Percentiles rank a stretch among this genome's conserved stretches.
phyloP scores from a whole-genome alignment of 2,113 vertebrate species.

The Sander lucioperca region DNA sequence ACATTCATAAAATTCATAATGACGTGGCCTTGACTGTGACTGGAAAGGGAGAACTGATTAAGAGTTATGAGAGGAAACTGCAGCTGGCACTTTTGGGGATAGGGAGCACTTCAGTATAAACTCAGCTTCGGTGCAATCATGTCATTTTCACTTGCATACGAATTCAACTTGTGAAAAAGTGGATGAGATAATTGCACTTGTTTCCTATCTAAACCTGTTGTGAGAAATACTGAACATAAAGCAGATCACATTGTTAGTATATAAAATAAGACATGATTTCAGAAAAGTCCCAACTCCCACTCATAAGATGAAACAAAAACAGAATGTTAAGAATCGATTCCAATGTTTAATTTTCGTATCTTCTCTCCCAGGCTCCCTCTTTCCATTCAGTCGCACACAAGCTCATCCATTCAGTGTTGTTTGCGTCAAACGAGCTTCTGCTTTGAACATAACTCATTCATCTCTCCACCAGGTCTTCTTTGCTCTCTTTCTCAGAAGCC shows the following conservation, averaged over 20 bases:
- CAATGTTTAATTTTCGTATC: background rate
- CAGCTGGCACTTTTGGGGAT: background rate
- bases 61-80: background rate
- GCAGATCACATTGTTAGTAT: background rate
- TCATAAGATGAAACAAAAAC: background rate
- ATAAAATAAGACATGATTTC: background rate
- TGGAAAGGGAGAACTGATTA: background rate
- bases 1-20: conserved; percentile 11
- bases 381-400: background rate
- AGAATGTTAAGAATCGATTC: background rate
- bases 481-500: background rate
- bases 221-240: background rate
- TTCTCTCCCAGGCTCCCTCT: background rate
- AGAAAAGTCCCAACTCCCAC: background rate
- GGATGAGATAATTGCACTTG: background rate
- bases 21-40: conserved; percentile 19
- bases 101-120: background rate
- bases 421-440: background rate
- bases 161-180: background rate
- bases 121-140: background rate
- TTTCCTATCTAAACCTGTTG: background rate
- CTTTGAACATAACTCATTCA: background rate
- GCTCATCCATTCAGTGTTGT: background rate
- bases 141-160: background rate
- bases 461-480: conserved; percentile 3